phyloP scores from a whole-genome alignment of 2,888 invertebrate genomes.

The Dascillus cervinus region DNA sequence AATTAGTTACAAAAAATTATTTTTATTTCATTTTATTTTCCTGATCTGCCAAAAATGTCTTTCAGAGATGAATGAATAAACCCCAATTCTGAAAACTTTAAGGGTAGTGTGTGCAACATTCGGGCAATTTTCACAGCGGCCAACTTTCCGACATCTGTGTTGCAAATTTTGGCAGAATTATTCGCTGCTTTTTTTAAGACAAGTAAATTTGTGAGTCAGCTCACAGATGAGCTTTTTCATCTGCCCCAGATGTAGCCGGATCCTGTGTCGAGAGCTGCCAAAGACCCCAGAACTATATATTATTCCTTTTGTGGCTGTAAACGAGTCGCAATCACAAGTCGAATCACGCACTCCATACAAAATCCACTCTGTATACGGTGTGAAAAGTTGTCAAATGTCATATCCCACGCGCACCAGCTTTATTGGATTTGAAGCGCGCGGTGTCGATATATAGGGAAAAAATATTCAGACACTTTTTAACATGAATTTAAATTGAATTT shows the following conservation, averaged over 20 bases:
- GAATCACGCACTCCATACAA: slow-evolving; percentile 22
- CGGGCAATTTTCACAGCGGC: no score
- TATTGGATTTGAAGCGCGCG: slow-evolving; percentile 17
- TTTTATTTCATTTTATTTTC: no score
- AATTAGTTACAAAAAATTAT: no score
- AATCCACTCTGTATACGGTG: slow-evolving; percentile 23
- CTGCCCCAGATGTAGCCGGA: background rate
- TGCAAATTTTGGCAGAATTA: no score
- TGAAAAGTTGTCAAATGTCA: slow-evolving; percentile 21
- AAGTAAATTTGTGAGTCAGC: background rate
- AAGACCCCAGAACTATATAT: slow-evolving; percentile 14
- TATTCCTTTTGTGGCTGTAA: slow-evolving; percentile 20
- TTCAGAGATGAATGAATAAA: no score
- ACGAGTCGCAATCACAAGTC: slow-evolving; percentile 21
- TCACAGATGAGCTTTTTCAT: background rate
- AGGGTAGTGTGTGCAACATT: no score
- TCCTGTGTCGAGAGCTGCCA: background rate
- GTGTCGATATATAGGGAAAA: slow-evolving; percentile 16
- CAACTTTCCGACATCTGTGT: no score
- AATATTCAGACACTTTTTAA: slow-evolving; percentile 10
- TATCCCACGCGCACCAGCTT: slow-evolving; percentile 14
- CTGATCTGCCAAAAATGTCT: no score
- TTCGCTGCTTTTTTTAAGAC: no score
- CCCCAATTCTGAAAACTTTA: no score
- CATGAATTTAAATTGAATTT: slow-evolving; percentile 13